Evolutionary conservation across 2,888 invertebrate genomes (phyloP), one percentile per base, ranked within the genome.

Genomic region (Sphaerophoria taeniata): DNA sequence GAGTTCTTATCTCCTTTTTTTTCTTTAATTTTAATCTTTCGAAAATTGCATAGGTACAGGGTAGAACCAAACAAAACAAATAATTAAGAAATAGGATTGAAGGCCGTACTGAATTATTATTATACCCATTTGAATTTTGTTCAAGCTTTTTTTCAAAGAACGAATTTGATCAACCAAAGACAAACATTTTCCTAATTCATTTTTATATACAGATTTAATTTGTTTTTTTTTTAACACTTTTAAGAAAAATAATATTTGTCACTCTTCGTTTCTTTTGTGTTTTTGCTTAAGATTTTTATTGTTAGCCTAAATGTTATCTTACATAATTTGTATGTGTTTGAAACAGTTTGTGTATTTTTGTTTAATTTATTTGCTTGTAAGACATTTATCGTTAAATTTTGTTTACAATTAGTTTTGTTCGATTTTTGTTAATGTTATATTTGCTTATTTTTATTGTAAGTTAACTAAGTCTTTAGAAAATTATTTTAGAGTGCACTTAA

Each of bases 401-500:
- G 65, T 61, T 53, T 65, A 56, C 55, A 58, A n/a, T 67, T 39
- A 31, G 33, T 39, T n/a, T 65, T 65, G 12, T 58, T 14, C 14
- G 14, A 60, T 65, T 51, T 24, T 33, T 70, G n/a, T 43, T 53
- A 16, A 24, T 63, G 12, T 43, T 71, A 43, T 47, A 33, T 16
- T 55, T 70, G 45, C 69, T 31, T 70, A 31, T 74, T 71, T 43
- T 83, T 75, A 47, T 61, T 61, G 33, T 70, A 72, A 78, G 61
- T 83, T 74, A 78, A 75, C 71, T 72, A 69, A 82, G 74, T 75
- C 61, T 83, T 75, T 58, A 75, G 61, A 79, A 58, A 79, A 72
- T 79, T 83, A 83, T 75, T 14, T 79, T 79, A 79, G 73, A 61
- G 87, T 87, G 83, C 87, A 61, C 79, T 80, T 79, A 83, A 60